Evolutionary conservation across 2,797 vertebrate genomes (phyloP), one percentile per base, ranked within the genome.

Genomic region (Malacoraja senta): DNA sequence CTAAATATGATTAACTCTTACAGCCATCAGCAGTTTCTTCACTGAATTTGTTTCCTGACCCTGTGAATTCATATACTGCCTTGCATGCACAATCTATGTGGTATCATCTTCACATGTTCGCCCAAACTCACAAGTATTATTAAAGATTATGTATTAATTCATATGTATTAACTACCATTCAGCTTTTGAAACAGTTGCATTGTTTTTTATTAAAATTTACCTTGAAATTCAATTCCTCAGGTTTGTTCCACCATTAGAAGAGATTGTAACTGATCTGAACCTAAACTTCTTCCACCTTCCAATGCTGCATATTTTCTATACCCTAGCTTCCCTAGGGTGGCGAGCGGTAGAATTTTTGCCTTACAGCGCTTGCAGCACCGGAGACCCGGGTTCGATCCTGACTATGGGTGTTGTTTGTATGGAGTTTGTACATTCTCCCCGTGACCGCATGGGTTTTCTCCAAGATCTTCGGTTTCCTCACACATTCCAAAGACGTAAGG

Each of bases 131-230:
- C 79, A 24, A 83, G 44, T 83, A 53, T 8, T 26, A 80, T 19
- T 79, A 53, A 53, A 53, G 21, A 81, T 81, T 81, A 24, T 53
- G 19, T 79, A 2, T 44, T 10, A 83, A 83, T 12, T 74, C 24
- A 38, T 0, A 17, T 19, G 78, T 38, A 21, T 13, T 44, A 38
- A 80, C 38, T 80, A 80, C 0, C 26, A 58, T 83, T 58, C 44
- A 83, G 53, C 80, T 83, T 83, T 83, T 83, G 80, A 53, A 83
- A 58, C 80, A 83, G 58, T 44, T 83, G 80, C 24, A 58, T 26
- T 44, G 78, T 17, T 80, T 80, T 80, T 80, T 3, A 44, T 80
- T 4, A 80, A 6, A 80, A 80, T 35, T 38, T 80, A 44, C 10
- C 7, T 81, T 24, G 19, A 81, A 81, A 68, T 12, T 80, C 78